These are phyloP conservation scores for Tragelaphus eurycerus DNA, from an alignment of 2,797 vertebrate genomes.

Conservation along the genomic window DNA sequence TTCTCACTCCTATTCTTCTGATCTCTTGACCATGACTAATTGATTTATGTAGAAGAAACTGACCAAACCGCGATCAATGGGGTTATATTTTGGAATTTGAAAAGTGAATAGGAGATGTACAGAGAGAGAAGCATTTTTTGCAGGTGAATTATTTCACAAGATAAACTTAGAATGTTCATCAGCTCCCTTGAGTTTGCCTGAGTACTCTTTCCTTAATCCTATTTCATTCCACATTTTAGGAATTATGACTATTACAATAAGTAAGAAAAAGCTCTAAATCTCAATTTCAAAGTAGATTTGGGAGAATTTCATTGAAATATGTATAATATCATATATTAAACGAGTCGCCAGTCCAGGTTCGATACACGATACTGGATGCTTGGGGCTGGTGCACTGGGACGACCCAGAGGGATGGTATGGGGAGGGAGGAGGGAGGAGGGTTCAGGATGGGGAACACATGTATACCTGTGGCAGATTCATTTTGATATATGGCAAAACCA, in stretches of 20 bases:
- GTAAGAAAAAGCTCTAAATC: background rate
- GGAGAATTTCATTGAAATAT: too few relatives aligned
- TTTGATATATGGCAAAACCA: too few relatives aligned
- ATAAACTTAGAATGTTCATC: conserved; percentile 1
- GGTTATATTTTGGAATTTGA: conserved; percentile 37
- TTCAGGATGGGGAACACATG: too few relatives aligned
- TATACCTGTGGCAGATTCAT: too few relatives aligned
- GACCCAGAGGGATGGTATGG: too few relatives aligned
- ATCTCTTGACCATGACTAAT: background rate
- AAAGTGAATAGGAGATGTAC: conserved; percentile 3
- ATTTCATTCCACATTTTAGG: background rate
- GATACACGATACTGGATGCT: too few relatives aligned
- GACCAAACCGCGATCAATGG: background rate
- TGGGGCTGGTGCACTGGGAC: too few relatives aligned
- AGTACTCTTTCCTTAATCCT: background rate
- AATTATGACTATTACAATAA: background rate
- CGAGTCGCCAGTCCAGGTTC: too few relatives aligned
- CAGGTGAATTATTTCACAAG: background rate
- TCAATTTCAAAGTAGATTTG: background rate
- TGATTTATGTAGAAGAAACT: background rate
- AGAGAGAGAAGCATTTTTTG: background rate
- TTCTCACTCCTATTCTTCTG: background rate
- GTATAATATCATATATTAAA: too few relatives aligned
- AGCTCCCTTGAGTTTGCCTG: background rate
- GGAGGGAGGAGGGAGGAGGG: too few relatives aligned